These are phyloP conservation scores for Melanotaenia maccullochi DNA, from an alignment of 2,797 vertebrate species.

Conservation along the genomic window DNA sequence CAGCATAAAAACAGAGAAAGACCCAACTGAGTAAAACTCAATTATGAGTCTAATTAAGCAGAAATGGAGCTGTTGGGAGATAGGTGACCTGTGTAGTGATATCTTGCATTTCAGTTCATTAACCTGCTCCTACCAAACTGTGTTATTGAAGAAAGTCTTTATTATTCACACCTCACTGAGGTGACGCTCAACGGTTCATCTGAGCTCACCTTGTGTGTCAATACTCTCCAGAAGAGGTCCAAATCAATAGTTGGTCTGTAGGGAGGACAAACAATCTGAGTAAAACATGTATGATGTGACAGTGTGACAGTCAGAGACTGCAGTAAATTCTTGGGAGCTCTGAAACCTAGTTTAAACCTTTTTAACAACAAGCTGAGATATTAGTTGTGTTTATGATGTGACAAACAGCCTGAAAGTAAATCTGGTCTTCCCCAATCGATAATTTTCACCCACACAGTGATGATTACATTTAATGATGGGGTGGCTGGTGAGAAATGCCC, in stretches of 20 bases:
- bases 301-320: neutral
- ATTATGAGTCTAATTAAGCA: slow-evolving; percentile 63
- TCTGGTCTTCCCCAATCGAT: slow-evolving; percentile 43
- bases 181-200: slow-evolving; percentile 51
- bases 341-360: slow-evolving; percentile 6
- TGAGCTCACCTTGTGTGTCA: slow-evolving; percentile 12
- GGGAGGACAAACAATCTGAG: slow-evolving; percentile 28
- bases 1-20: slow-evolving; percentile 4
- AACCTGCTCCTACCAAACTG: slow-evolving; percentile 71
- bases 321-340: neutral
- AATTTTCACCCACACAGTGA: slow-evolving; percentile 27
- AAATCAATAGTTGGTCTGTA: slow-evolving; percentile 21
- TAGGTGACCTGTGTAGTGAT: slow-evolving; percentile 38
- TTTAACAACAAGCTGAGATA: neutral
- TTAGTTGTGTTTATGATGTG: slow-evolving; percentile 18
- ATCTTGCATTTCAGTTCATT: slow-evolving; percentile 62
- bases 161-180: slow-evolving; percentile 57
- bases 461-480: slow-evolving; percentile 45
- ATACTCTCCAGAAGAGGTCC: slow-evolving; percentile 38
- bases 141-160: slow-evolving; percentile 59
- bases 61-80: slow-evolving; percentile 46
- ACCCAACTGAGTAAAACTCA: slow-evolving; percentile 31
- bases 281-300: slow-evolving; percentile 9
- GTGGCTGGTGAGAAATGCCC: slow-evolving; percentile 37
- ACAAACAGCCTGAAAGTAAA: slow-evolving; percentile 31